These are phyloP conservation scores for Otolemur garnettii DNA, from an alignment of 2,113 vertebrate species.

Conservation along the genomic window DNA sequence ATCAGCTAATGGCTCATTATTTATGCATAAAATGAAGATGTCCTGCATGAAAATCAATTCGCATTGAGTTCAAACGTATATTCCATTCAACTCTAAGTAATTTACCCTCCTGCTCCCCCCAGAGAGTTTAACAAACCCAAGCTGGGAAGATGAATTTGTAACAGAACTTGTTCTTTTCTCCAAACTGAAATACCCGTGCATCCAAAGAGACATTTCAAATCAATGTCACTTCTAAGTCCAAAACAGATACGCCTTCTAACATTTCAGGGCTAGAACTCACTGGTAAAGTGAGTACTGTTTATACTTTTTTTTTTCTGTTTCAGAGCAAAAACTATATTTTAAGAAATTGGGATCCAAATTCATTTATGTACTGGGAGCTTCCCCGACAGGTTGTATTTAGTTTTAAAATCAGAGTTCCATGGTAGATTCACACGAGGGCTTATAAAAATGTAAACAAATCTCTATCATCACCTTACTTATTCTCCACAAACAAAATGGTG, in stretches of 20 bases:
- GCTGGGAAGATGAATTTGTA: conserved; percentile 12
- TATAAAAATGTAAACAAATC: not conserved
- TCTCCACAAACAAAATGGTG: not conserved
- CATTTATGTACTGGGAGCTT: conserved; percentile 11
- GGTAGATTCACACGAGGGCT: not conserved
- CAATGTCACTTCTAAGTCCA: conserved; percentile 36
- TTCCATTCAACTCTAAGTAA: conserved; percentile 5
- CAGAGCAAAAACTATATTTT: conserved; percentile 16
- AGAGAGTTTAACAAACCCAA: not conserved
- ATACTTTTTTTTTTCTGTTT: not conserved
- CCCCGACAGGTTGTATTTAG: not conserved
- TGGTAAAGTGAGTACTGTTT: not conserved
- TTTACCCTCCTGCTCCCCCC: not conserved
- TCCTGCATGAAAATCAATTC: conserved; percentile 32
- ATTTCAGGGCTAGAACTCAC: not conserved
- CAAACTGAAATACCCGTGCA: not conserved
- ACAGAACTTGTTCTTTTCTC: conserved; percentile 5
- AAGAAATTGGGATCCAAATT: not conserved
- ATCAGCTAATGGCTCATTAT: not conserved
- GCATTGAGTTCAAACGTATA: not conserved
- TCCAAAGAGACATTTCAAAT: conserved; percentile 49
- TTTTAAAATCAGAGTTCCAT: conserved; percentile 45
- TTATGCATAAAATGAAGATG: conserved; percentile 32
- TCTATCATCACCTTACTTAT: not conserved
- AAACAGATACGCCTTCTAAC: not conserved